phyloP scores from a whole-genome alignment of 2,113 vertebrate species.

The Coreoperca whiteheadi region DNA sequence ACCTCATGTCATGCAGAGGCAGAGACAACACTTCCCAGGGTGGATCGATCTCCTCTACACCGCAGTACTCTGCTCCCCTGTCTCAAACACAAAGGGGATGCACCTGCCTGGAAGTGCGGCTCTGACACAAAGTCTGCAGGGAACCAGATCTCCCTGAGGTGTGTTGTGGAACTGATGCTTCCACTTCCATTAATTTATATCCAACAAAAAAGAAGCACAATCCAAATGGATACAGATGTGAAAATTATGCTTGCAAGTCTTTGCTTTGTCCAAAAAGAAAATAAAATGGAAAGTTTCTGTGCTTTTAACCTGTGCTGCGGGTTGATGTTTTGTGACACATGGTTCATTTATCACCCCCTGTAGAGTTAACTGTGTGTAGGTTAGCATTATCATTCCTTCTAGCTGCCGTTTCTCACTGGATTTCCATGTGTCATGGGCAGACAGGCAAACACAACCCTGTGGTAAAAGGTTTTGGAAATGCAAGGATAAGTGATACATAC shows the following conservation, averaged over 20 bases:
- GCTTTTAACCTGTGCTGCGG: background rate
- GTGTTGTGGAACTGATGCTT: slow-evolving; percentile 70
- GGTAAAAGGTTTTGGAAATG: background rate
- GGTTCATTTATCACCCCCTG: background rate
- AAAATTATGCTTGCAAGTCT: slow-evolving; percentile 1
- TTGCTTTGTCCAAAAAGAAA: background rate
- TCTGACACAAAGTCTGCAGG: slow-evolving; percentile 75
- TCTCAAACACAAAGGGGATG: slow-evolving; percentile 72
- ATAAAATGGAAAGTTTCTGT: background rate
- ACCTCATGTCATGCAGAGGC: slow-evolving; percentile 66
- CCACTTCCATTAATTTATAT: slow-evolving; percentile 56
- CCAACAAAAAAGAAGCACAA: slow-evolving; percentile 5
- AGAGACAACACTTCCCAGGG: slow-evolving; percentile 71
- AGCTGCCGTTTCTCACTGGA: too few species aligned
- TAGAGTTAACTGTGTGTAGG: background rate
- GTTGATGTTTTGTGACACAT: too few species aligned
- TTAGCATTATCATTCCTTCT: background rate
- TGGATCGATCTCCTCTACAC: slow-evolving; percentile 70
- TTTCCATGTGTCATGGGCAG: too few species aligned
- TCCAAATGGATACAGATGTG: slow-evolving; percentile 33
- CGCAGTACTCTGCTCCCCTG: slow-evolving; percentile 53
- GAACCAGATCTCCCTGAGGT: slow-evolving; percentile 69
- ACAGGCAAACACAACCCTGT: background rate
- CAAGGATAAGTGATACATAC: background rate
- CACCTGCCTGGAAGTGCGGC: slow-evolving; percentile 71